phyloP scores from a whole-genome alignment of 1,140 invertebrate species.

The Planococcus citri region DNA sequence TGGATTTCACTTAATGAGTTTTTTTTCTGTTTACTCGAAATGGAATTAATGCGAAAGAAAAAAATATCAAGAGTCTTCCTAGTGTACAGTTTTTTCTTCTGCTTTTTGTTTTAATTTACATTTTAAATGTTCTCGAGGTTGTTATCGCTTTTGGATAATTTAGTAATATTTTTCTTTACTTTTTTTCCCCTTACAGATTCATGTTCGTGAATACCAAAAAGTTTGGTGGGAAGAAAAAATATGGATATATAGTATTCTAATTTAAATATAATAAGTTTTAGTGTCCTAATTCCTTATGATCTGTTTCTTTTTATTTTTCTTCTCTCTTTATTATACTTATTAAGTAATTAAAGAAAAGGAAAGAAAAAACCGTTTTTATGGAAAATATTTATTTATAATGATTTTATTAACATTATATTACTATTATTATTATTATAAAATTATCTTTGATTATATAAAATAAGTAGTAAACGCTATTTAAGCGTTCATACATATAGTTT shows the following conservation, averaged over 20 bases:
- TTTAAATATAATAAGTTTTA: conserved; percentile 14
- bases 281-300: conserved; percentile 20
- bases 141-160: no score
- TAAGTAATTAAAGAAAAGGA: neutral
- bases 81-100: no score
- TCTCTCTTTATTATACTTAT: neutral
- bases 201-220: conserved; percentile 8
- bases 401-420: conserved; percentile 17
- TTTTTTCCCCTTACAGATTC: neutral
- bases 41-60: no score
- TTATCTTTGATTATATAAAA: neutral
- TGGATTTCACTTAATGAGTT: no score
- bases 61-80: no score
- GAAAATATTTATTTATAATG: conserved; percentile 14
- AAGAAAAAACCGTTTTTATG: conserved; percentile 4
- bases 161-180: no score
- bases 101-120: no score
- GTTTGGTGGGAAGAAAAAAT: neutral
- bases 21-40: no score
- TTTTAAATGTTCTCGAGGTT: no score
- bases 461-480: neutral
- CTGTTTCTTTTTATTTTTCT: conserved; percentile 18
- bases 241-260: conserved; percentile 12
- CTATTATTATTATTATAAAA: conserved; percentile 9
- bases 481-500: neutral